Conservation (phyloP, 2,113 vertebrate species). For the Sylvilagus bachmani region DNA sequence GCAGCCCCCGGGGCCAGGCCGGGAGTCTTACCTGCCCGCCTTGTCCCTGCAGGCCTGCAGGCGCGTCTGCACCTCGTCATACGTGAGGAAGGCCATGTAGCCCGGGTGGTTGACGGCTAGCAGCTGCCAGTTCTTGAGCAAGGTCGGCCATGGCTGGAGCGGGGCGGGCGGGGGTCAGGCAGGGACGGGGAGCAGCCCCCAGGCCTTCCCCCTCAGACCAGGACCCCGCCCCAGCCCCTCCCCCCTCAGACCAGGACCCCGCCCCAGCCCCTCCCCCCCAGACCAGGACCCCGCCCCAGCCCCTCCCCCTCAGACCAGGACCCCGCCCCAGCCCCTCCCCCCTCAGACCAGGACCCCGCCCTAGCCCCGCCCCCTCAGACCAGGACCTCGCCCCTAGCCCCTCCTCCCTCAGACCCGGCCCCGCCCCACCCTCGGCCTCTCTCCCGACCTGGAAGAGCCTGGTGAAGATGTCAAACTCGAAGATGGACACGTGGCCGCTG, state of each 20-base stretch:
- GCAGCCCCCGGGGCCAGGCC: fast-evolving
- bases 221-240: background rate
- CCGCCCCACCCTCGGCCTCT: background rate
- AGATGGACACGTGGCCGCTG: slow-evolving; percentile 92
- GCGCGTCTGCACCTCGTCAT: slow-evolving; percentile 90
- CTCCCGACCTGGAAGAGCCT: slow-evolving; percentile 93
- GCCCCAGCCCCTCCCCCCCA: background rate
- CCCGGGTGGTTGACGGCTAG: slow-evolving; percentile 93
- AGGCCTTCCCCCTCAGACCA: background rate
- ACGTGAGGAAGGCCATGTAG: slow-evolving; percentile 96
- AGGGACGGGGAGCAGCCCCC: background rate
- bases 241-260: background rate
- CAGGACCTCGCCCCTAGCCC: background rate
- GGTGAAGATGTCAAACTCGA: slow-evolving; percentile 96
- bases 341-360: background rate
- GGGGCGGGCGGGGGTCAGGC: background rate
- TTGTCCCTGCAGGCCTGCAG: slow-evolving; percentile 89
- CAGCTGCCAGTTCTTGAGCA: slow-evolving; percentile 93
- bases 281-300: background rate
- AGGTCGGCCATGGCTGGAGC: slow-evolving; percentile 91
- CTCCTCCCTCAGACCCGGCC: too few relatives aligned
- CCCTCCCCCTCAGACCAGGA: background rate
- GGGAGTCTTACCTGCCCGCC: slow-evolving; percentile 89
- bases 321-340: background rate
- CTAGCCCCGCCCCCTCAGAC: background rate